Percentiles rank a stretch among this genome's conserved stretches.
Conservation (phyloP, 2,113 vertebrate species). For the Pseudolaguvia tuberculata region DNA sequence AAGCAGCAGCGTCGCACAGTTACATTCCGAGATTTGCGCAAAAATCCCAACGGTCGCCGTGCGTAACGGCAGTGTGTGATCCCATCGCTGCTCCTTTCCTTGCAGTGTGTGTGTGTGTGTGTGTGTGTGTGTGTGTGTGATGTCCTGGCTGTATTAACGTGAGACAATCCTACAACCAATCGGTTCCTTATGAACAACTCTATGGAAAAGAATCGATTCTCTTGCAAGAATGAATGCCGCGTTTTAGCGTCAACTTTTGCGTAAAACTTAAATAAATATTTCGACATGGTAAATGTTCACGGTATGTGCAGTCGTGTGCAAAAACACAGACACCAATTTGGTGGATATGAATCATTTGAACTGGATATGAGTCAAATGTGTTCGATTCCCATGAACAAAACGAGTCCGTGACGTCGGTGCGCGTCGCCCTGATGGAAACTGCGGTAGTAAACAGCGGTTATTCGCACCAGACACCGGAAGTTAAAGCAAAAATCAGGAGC, state of each 20-base stretch:
- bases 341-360: background rate
- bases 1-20: background rate
- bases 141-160: conserved; percentile 10
- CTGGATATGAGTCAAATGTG: background rate
- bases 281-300: too few species aligned
- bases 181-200: background rate
- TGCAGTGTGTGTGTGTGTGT: background rate
- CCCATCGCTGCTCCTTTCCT: conserved; percentile 20
- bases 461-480: background rate
- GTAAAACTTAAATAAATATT: too few species aligned
- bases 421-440: conserved; percentile 14
- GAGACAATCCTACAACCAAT: background rate
- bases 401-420: conserved; percentile 8
- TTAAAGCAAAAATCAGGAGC: background rate
- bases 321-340: background rate
- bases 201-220: background rate
- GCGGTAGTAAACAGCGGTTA: conserved; percentile 8
- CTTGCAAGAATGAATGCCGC: background rate
- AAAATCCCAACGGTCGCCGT: background rate
- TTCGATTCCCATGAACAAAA: background rate
- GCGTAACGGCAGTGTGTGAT: background rate
- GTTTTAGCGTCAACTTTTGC: background rate
- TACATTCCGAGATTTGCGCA: background rate
- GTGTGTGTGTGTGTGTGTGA: background rate
- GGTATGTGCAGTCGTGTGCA: background rate